Evolutionary conservation across 2,888 invertebrate species (phyloP).

Genomic region (Dasypogon diadema): DNA sequence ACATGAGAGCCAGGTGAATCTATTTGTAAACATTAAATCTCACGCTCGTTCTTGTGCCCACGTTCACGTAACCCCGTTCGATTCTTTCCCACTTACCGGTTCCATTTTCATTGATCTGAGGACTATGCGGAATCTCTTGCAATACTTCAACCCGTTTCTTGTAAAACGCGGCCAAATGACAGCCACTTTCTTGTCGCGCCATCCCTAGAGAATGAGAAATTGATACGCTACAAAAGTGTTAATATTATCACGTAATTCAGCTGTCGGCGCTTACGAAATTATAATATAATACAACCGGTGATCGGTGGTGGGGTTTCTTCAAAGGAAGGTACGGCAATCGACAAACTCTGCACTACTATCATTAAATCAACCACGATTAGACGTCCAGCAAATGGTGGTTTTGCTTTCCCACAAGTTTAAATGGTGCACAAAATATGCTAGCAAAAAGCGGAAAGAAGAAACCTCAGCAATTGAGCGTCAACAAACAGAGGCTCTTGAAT

Average conservation of each 20-base stretch:
- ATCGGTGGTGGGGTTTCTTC: not conserved
- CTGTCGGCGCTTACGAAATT: slow-evolving; percentile 1
- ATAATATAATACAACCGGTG: no score
- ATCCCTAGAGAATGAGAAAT: slow-evolving; percentile 27
- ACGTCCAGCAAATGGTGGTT: not conserved
- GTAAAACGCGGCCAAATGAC: slow-evolving; percentile 15
- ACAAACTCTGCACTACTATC: not conserved
- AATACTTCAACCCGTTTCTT: slow-evolving; percentile 11
- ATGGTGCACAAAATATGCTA: not conserved
- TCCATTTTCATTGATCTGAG: slow-evolving; percentile 4
- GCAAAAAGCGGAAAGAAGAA: not conserved
- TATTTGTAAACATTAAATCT: slow-evolving; percentile 48
- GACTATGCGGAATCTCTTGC: slow-evolving; percentile 33
- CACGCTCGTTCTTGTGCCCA: slow-evolving; percentile 35
- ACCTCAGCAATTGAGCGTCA: slow-evolving; percentile 13
- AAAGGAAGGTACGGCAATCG: not conserved
- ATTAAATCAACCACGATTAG: not conserved
- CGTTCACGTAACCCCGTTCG: slow-evolving; percentile 14
- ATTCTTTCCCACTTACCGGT: slow-evolving; percentile 20
- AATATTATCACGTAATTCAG: slow-evolving; percentile 37
- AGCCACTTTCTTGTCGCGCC: slow-evolving; percentile 37
- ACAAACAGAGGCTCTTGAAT: slow-evolving; percentile 45
- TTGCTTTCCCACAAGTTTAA: no score
- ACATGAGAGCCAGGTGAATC: slow-evolving; percentile 46
- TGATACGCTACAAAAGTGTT: slow-evolving; percentile 21